Percentiles rank a stretch among this genome's conserved stretches.
Evolutionary conservation across 2,888 invertebrate species (phyloP).

Genomic region (Pachydiplax longipennis): DNA sequence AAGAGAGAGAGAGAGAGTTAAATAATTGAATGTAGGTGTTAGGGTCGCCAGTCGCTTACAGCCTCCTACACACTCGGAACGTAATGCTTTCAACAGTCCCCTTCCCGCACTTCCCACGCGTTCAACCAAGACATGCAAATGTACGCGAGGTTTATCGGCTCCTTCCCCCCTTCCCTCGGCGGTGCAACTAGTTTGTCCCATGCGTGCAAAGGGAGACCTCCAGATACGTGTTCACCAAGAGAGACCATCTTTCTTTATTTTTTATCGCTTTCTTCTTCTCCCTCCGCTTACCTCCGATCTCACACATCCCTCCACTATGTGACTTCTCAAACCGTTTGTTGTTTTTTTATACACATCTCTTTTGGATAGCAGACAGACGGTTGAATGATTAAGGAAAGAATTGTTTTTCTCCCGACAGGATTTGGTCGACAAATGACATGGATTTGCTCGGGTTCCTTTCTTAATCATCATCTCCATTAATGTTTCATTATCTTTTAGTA

Average conservation of each 20-base stretch:
- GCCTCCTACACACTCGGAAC: slow-evolving; percentile 19
- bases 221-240: slow-evolving; percentile 10
- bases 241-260: slow-evolving; percentile 1
- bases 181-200: slow-evolving; percentile 30
- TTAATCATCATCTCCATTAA: too few relatives aligned
- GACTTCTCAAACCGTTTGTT: neutral
- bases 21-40: slow-evolving; percentile 32
- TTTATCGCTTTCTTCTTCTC: neutral
- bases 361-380: neutral
- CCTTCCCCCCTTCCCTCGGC: neutral
- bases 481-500: too few relatives aligned
- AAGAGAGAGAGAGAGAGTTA: neutral
- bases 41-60: slow-evolving; percentile 13
- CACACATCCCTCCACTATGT: neutral
- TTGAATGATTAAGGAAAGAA: too few relatives aligned
- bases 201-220: neutral
- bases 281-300: neutral
- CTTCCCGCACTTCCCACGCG: slow-evolving; percentile 14
- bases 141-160: slow-evolving; percentile 30
- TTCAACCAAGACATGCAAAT: slow-evolving; percentile 22
- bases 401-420: too few relatives aligned
- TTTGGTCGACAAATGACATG: too few relatives aligned
- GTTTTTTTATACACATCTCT: neutral
- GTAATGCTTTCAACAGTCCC: slow-evolving; percentile 25
- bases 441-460: too few relatives aligned